Conservation (phyloP, 1,140 invertebrate genomes). For the Battus philenor region DNA sequence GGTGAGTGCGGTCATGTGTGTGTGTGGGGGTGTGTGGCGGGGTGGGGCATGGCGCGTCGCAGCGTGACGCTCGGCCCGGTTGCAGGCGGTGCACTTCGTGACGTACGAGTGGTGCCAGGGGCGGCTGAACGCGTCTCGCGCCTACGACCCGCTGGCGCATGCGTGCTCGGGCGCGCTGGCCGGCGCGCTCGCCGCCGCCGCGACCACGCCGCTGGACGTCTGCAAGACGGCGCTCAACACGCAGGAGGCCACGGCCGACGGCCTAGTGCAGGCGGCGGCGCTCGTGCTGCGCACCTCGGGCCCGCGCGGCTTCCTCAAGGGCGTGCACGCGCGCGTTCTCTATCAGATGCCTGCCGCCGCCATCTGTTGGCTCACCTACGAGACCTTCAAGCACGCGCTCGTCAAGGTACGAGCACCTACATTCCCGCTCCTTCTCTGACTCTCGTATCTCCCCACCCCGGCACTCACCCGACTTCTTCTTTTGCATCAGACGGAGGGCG, state of each 20-base stretch:
- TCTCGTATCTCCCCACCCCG: too few species aligned
- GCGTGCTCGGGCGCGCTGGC: constrained; percentile 92
- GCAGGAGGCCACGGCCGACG: constrained; percentile 75
- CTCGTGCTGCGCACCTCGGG: constrained; percentile 87
- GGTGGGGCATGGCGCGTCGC: too few species aligned
- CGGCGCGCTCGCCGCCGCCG: constrained; percentile 93
- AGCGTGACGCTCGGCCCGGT: too few species aligned
- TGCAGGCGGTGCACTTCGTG: constrained; percentile 91
- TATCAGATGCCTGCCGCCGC: constrained; percentile 99
- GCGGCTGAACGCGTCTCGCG: constrained; percentile 85
- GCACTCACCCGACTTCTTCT: background rate
- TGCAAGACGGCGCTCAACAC: constrained; percentile 99
- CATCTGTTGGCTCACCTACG: constrained; percentile 98
- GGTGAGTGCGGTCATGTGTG: constrained; percentile 23
- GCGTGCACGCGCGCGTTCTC: constrained; percentile 91
- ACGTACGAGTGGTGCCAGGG: constrained; percentile 95
- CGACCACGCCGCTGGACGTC: constrained; percentile 99
- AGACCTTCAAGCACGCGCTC: constrained; percentile 85
- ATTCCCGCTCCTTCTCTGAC: too few species aligned
- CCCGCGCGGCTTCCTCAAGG: constrained; percentile 88
- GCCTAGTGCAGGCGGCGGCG: constrained; percentile 66
- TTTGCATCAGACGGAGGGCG: constrained; percentile 2
- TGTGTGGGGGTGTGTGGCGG: too few species aligned
- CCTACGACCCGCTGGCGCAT: constrained; percentile 93
- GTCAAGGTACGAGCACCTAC: too few species aligned